phyloP scores from a whole-genome alignment of 1,140 invertebrate species.

The Planococcus citri region DNA sequence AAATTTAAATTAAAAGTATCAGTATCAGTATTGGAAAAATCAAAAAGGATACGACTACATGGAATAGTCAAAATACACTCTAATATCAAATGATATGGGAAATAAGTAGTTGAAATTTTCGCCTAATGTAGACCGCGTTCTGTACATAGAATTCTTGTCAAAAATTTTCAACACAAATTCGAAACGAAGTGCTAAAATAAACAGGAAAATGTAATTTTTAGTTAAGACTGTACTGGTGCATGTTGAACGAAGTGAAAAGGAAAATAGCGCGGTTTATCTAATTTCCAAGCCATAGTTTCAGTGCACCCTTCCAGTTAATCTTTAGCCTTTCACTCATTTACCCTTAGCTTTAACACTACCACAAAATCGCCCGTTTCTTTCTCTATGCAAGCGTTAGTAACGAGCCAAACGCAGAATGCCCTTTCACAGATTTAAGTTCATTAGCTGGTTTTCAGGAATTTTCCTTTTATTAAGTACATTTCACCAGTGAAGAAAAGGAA shows the following conservation, averaged over 20 bases:
- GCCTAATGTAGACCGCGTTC: too few species aligned
- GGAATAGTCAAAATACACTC: too few species aligned
- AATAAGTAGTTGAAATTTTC: too few species aligned
- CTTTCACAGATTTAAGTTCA: slow-evolving; percentile 7
- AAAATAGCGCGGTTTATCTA: slow-evolving; percentile 6
- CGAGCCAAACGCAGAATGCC: not conserved
- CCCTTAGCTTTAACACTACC: not conserved
- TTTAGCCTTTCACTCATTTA: slow-evolving; percentile 7
- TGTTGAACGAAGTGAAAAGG: slow-evolving; percentile 6
- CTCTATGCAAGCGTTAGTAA: slow-evolving; percentile 6
- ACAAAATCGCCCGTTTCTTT: slow-evolving; percentile 2
- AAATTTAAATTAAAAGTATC: too few species aligned
- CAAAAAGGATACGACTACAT: too few species aligned
- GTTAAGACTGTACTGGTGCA: not conserved
- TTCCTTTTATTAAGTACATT: slow-evolving; percentile 8
- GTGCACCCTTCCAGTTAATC: slow-evolving; percentile 5
- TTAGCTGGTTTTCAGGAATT: slow-evolving; percentile 2
- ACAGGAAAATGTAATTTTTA: not conserved
- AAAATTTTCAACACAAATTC: not conserved
- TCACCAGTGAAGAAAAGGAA: not conserved
- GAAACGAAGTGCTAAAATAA: slow-evolving; percentile 1
- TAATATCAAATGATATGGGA: too few species aligned
- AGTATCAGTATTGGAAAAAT: too few species aligned
- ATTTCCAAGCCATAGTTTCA: slow-evolving; percentile 6
- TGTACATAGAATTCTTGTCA: not conserved